Percentiles rank a stretch among this genome's conserved stretches.
phyloP scores from a whole-genome alignment of 2,113 vertebrate species.

The Carollia perspicillata region DNA sequence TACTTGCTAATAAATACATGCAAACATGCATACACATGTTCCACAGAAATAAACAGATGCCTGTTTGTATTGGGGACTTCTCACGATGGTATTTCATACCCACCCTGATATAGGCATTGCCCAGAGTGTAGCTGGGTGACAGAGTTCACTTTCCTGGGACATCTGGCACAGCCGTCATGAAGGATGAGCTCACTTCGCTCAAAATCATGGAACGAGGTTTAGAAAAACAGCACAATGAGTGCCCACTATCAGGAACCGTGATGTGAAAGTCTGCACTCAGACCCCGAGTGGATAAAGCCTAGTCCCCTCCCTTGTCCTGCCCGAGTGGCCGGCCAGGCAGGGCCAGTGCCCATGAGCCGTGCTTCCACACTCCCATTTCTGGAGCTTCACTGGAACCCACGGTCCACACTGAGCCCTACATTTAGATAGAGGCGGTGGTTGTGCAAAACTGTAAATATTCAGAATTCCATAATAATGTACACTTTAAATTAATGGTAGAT shows the following conservation, averaged over 20 bases:
- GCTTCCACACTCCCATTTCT: not conserved
- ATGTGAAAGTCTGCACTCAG: not conserved
- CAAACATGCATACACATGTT: not conserved
- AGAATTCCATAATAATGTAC: not conserved
- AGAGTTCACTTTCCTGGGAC: not conserved
- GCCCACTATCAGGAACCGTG: not conserved
- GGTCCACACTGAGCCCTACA: not conserved
- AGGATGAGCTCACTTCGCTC: not conserved
- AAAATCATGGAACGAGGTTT: not conserved
- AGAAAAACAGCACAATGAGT: not conserved
- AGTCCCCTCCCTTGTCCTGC: not conserved
- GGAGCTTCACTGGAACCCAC: not conserved
- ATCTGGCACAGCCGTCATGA: not conserved
- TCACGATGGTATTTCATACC: not conserved
- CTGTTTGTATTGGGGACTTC: not conserved
- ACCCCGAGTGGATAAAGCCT: not conserved
- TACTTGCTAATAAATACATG: not conserved
- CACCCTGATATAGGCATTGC: too few relatives aligned
- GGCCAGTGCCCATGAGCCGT: not conserved
- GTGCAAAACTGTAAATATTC: not conserved
- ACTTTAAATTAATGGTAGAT: not conserved
- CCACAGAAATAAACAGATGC: not conserved
- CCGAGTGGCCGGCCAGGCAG: not conserved
- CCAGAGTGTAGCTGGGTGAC: not conserved
- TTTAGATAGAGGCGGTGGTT: not conserved